Percentiles rank a stretch among this genome's conserved stretches.
Conservation (phyloP, 2,888 invertebrate genomes). For the Eristalis tenax region DNA sequence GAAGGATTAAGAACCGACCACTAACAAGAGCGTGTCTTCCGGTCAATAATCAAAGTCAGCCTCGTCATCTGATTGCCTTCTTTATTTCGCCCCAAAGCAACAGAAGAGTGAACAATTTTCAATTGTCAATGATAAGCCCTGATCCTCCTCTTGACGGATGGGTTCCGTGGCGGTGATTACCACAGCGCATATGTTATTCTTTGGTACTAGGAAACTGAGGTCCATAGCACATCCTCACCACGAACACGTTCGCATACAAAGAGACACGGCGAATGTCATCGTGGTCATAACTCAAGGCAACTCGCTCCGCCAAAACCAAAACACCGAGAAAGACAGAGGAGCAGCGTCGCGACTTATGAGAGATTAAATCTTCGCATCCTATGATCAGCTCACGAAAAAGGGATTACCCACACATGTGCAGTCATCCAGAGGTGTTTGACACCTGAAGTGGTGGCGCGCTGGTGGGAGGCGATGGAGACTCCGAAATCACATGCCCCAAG, state of each 20-base stretch:
- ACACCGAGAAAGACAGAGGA: constrained; percentile 6
- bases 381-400: constrained; percentile 68
- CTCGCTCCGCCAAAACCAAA: constrained; percentile 7
- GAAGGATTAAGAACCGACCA: not conserved
- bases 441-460: constrained; percentile 46
- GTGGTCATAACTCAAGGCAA: constrained; percentile 59
- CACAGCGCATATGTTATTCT: constrained; percentile 24
- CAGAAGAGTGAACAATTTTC: no score
- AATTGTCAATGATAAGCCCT: constrained; percentile 17
- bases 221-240: not conserved
- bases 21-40: constrained; percentile 46
- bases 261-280: constrained; percentile 50
- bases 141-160: constrained; percentile 24
- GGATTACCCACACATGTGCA: constrained; percentile 47
- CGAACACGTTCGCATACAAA: not conserved
- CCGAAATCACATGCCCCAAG: constrained; percentile 42
- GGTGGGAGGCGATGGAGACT: constrained; percentile 58
- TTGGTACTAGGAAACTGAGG: constrained; percentile 6
- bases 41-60: constrained; percentile 36
- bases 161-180: constrained; percentile 42
- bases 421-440: constrained; percentile 55
- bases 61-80: not conserved
- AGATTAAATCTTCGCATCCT: constrained; percentile 57
- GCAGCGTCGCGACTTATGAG: constrained; percentile 58
- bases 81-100: constrained; percentile 7